phyloP scores from a whole-genome alignment of 2,113 vertebrate genomes.

The Elephas maximus region DNA sequence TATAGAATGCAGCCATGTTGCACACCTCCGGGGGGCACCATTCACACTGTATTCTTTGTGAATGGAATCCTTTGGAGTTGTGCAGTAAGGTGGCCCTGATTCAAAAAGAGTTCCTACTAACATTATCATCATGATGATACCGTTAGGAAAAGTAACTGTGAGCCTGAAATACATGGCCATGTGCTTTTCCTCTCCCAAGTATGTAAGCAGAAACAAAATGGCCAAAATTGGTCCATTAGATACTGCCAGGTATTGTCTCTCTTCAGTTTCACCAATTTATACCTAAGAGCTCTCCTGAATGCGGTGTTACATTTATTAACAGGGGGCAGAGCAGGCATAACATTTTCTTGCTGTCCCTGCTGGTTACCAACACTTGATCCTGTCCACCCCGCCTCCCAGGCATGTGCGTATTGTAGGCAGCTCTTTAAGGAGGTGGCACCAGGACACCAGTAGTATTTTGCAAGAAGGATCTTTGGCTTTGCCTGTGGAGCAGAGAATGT shows the following conservation, averaged over 20 bases:
- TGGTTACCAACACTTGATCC: neutral
- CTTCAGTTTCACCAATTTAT: constrained; percentile 38
- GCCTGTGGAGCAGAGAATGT: constrained; percentile 80
- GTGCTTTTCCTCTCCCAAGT: neutral
- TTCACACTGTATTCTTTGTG: neutral
- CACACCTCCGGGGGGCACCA: neutral
- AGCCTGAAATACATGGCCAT: neutral
- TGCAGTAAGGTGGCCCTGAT: neutral
- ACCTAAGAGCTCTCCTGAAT: constrained; percentile 1
- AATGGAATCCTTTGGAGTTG: neutral
- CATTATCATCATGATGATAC: neutral
- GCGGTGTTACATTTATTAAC: neutral
- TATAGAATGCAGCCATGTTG: neutral
- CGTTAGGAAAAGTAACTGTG: neutral
- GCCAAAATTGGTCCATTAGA: neutral
- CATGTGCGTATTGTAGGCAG: constrained; percentile 49
- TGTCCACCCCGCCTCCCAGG: constrained; percentile 29
- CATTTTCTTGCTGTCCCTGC: constrained; percentile 27
- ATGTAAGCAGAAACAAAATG: constrained; percentile 27
- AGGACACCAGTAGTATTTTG: constrained; percentile 83
- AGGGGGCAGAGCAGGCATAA: neutral
- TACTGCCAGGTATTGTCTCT: neutral
- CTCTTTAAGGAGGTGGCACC: constrained; percentile 74
- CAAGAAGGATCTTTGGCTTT: constrained; percentile 80
- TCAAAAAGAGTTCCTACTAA: neutral